Conservation (phyloP, 2,888 invertebrate genomes). For the Meiosimyza decipiens region DNA sequence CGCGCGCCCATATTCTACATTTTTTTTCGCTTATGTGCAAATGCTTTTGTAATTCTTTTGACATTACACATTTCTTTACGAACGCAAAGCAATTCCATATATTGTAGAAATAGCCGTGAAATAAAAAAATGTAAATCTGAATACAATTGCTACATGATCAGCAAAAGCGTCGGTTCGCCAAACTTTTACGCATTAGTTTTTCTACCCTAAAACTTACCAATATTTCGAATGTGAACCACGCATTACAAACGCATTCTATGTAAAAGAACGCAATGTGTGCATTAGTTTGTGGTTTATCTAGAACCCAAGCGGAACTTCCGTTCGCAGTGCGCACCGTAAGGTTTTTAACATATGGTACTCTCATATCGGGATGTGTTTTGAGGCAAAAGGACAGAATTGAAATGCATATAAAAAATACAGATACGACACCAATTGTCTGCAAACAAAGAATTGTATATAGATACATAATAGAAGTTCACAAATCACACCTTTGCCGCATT, state of each 20-base stretch:
- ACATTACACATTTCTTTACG: too few relatives aligned
- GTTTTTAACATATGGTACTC: slow-evolving; percentile 88
- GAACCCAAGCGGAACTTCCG: slow-evolving; percentile 81
- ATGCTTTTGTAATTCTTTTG: too few relatives aligned
- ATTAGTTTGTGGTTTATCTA: slow-evolving; percentile 93
- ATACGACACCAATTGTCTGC: slow-evolving; percentile 97
- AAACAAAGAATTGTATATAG: slow-evolving; percentile 1
- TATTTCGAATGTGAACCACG: slow-evolving; percentile 99
- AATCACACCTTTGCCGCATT: slow-evolving; percentile 89
- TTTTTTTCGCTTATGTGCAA: too few relatives aligned
- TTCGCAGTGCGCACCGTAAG: slow-evolving; percentile 81
- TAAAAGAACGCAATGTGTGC: slow-evolving; percentile 98
- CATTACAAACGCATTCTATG: slow-evolving; percentile 98
- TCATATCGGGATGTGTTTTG: slow-evolving; percentile 99
- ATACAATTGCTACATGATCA: too few relatives aligned
- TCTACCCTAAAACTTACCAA: slow-evolving; percentile 67
- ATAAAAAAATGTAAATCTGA: too few relatives aligned
- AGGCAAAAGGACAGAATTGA: slow-evolving; percentile 99
- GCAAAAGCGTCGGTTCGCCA: too few relatives aligned
- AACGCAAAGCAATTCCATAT: too few relatives aligned
- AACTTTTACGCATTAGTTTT: too few relatives aligned
- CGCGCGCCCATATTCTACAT: too few relatives aligned
- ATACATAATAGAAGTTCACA: background rate
- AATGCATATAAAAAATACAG: slow-evolving; percentile 99
- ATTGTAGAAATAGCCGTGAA: too few relatives aligned